A percentile compares a stretch with the other conserved stretches of the same genome.
Conservation (phyloP, 2,888 invertebrate species). For the Isoperla grammatica region DNA sequence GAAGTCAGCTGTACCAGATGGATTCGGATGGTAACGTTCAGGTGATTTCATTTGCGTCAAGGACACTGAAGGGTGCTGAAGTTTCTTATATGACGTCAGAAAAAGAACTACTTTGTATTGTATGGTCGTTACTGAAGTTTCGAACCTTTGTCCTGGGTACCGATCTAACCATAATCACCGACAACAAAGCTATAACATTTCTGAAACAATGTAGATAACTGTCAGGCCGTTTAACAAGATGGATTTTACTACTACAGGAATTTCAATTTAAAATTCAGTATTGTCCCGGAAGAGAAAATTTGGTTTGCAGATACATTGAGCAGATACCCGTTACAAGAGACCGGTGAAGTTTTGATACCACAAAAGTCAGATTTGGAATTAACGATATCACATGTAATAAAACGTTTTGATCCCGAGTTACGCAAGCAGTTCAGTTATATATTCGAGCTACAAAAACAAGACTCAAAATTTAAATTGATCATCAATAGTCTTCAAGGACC, state of each 20-base stretch:
- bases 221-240: neutral
- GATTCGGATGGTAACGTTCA: neutral
- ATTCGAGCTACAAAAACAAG: no score
- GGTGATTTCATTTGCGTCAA: slow-evolving; percentile 1
- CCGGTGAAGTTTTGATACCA: no score
- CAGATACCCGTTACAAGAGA: no score
- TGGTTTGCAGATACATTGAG: no score
- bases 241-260: slow-evolving; percentile 7
- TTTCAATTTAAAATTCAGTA: neutral
- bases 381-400: no score
- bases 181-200: slow-evolving; percentile 3
- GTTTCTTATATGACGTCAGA: slow-evolving; percentile 3
- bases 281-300: no score
- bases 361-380: no score
- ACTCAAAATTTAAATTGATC: no score
- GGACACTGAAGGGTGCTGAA: slow-evolving; percentile 1
- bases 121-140: slow-evolving; percentile 4
- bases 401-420: no score
- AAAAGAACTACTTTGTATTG: neutral
- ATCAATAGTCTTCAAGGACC: no score
- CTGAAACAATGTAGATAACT: neutral
- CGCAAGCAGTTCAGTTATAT: no score
- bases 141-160: neutral
- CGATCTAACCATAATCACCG: slow-evolving; percentile 3
- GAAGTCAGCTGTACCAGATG: neutral